These are phyloP conservation scores for Mormyrus hasselquistii DNA, from an alignment of 2,797 vertebrate species.

Conservation along the genomic window DNA sequence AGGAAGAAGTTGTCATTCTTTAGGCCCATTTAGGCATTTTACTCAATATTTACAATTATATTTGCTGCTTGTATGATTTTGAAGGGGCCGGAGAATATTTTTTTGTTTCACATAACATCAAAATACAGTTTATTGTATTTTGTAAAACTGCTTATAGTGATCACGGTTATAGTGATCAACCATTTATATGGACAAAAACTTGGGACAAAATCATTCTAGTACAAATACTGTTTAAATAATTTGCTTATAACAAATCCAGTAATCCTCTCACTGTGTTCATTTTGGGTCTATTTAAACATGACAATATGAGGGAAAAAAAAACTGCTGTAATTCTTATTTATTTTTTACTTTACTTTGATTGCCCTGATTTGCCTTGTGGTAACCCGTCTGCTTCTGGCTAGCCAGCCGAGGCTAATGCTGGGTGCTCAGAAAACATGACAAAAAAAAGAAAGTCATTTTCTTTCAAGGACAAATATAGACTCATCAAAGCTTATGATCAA, in stretches of 20 bases:
- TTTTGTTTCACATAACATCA: background rate
- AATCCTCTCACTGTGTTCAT: background rate
- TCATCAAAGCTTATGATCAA: background rate
- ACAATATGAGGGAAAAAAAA: background rate
- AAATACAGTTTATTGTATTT: background rate
- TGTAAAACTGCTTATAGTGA: background rate
- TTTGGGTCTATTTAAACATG: background rate
- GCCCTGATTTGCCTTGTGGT: background rate
- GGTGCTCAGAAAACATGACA: background rate
- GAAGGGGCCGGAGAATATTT: background rate
- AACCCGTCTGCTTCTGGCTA: background rate
- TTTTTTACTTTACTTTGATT: background rate
- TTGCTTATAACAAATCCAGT: background rate
- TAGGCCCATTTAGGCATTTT: background rate
- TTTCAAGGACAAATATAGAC: background rate
- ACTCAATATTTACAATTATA: background rate
- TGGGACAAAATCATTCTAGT: background rate
- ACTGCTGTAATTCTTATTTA: background rate
- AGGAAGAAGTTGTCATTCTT: background rate
- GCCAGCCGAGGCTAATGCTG: background rate
- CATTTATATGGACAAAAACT: background rate
- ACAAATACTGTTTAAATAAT: background rate
- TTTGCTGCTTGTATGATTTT: background rate
- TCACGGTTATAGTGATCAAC: background rate
- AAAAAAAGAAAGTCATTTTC: background rate